These are phyloP conservation scores for Erpornis zantholeuca DNA, from an alignment of 2,113 vertebrate species.

Conservation along the genomic window DNA sequence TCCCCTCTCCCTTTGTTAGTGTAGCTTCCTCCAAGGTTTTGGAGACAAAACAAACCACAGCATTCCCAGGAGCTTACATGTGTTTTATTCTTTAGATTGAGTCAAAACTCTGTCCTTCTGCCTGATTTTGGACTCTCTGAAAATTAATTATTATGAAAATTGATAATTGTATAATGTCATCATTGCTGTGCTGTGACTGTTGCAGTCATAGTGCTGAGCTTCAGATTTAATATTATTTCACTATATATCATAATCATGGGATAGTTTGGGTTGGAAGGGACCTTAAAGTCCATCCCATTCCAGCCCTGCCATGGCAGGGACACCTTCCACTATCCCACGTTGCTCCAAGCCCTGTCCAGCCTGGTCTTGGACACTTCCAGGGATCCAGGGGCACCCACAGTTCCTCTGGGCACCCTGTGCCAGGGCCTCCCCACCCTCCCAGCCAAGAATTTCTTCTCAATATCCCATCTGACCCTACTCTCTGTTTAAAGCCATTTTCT, in stretches of 20 bases:
- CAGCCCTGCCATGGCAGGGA: neutral
- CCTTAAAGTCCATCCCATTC: rapidly evolving
- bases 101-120: neutral
- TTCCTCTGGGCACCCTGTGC: neutral
- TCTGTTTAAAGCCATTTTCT: neutral
- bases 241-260: rapidly evolving
- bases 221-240: neutral
- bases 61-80: neutral
- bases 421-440: rapidly evolving
- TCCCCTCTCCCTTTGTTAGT: neutral
- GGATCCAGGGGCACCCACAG: neutral
- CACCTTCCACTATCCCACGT: rapidly evolving
- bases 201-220: neutral
- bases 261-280: neutral
- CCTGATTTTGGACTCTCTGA: neutral
- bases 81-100: neutral
- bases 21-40: neutral
- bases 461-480: too few species aligned
- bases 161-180: neutral
- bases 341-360: rapidly evolving
- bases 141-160: neutral
- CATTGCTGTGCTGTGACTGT: rapidly evolving
- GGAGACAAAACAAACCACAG: neutral
- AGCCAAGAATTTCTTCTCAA: neutral
- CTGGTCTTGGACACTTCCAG: neutral